phyloP scores from a whole-genome alignment of 1,140 invertebrate genomes.

The Wasmannia auropunctata region DNA sequence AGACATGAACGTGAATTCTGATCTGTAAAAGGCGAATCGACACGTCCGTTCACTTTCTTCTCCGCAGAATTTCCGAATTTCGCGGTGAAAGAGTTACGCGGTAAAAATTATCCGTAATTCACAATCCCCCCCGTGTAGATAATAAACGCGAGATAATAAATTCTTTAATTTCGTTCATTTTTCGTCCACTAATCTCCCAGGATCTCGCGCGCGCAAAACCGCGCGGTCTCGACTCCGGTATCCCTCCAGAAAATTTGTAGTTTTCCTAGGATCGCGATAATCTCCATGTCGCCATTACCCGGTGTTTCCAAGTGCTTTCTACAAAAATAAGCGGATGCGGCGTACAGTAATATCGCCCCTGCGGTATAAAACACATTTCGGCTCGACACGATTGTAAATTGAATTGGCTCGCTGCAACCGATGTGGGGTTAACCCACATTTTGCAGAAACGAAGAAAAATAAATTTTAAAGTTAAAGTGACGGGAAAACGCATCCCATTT shows the following conservation, averaged over 20 bases:
- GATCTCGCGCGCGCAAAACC: background rate
- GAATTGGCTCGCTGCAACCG: no score
- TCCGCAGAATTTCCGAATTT: no score
- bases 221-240: background rate
- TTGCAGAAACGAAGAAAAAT: no score
- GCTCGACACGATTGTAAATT: background rate
- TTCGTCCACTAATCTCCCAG: conserved; percentile 20
- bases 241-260: conserved; percentile 40
- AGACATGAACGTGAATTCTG: conserved; percentile 9
- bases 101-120: background rate
- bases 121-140: background rate
- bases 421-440: no score
- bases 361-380: background rate
- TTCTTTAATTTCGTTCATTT: conserved; percentile 44
- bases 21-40: background rate
- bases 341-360: background rate
- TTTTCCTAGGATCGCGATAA: conserved; percentile 24
- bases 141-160: conserved; percentile 41
- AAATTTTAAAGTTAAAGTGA: no score
- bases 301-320: background rate
- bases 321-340: background rate
- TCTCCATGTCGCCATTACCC: conserved; percentile 14
- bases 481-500: no score
- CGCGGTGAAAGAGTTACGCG: background rate
- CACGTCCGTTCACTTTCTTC: background rate